Evolutionary conservation across 2,888 invertebrate species (phyloP).

Genomic region (Drosophila paramelanica): DNA sequence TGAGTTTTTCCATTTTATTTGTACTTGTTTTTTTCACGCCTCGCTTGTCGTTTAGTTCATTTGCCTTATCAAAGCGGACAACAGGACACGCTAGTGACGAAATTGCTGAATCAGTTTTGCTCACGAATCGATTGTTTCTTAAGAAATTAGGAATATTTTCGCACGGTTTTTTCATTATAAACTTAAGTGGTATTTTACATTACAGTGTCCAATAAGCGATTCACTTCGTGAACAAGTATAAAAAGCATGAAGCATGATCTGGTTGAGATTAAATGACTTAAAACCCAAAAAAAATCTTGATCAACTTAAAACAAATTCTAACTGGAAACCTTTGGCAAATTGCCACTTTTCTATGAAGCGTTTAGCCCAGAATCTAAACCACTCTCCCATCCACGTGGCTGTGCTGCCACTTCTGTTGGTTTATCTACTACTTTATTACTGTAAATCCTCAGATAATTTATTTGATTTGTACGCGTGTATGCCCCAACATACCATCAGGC

Average conservation of each 20-base stretch:
- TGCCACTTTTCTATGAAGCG: slow-evolving; percentile 26
- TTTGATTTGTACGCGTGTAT: slow-evolving; percentile 76
- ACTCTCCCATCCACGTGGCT: slow-evolving; percentile 47
- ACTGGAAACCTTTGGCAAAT: slow-evolving; percentile 27
- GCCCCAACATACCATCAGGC: slow-evolving; percentile 29
- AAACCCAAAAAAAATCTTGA: slow-evolving; percentile 3
- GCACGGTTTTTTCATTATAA: not conserved
- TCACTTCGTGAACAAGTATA: too few relatives aligned
- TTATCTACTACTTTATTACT: slow-evolving; percentile 78
- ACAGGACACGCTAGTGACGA: slow-evolving; percentile 5
- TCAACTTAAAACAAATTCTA: slow-evolving; percentile 13
- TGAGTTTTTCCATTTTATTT: slow-evolving; percentile 67
- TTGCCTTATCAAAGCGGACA: slow-evolving; percentile 40
- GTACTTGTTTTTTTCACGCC: slow-evolving; percentile 43
- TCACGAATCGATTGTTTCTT: not conserved
- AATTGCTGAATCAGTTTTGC: slow-evolving; percentile 20
- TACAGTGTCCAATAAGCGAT: too few relatives aligned
- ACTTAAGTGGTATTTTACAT: not conserved
- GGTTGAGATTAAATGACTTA: not conserved
- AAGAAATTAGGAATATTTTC: not conserved
- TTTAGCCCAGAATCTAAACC: slow-evolving; percentile 20
- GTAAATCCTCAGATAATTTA: slow-evolving; percentile 77
- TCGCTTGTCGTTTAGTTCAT: slow-evolving; percentile 55
- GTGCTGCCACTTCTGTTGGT: slow-evolving; percentile 62
- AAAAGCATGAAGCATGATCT: not conserved